Evolutionary conservation across 2,888 invertebrate genomes (phyloP).

Genomic region (Trichogramma evanescens): DNA sequence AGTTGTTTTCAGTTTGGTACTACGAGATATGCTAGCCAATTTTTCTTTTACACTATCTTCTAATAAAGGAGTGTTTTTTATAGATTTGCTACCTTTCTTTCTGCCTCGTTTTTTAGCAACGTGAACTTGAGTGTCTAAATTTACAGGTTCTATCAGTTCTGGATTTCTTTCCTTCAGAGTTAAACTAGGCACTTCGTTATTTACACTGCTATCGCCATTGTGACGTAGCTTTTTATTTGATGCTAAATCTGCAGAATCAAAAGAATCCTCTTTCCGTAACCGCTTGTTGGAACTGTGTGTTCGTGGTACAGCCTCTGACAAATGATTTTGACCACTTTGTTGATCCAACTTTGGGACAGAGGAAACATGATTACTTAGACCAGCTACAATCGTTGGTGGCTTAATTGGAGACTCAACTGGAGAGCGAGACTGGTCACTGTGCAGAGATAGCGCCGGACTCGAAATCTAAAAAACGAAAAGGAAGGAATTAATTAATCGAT

Average conservation of each 20-base stretch:
- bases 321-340: slow-evolving; percentile 39
- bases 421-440: slow-evolving; percentile 44
- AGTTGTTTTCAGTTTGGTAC: slow-evolving; percentile 67
- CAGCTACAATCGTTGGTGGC: slow-evolving; percentile 30
- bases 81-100: slow-evolving; percentile 55
- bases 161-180: slow-evolving; percentile 40
- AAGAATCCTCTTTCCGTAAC: slow-evolving; percentile 48
- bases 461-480: slow-evolving; percentile 31
- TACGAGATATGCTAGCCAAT: slow-evolving; percentile 54
- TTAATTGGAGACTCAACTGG: slow-evolving; percentile 39
- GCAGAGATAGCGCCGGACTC: slow-evolving; percentile 45
- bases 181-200: slow-evolving; percentile 48
- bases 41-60: slow-evolving; percentile 54
- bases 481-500: not conserved
- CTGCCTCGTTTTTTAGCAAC: slow-evolving; percentile 54
- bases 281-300: slow-evolving; percentile 53
- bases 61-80: slow-evolving; percentile 49
- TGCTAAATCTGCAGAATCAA: slow-evolving; percentile 23
- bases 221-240: slow-evolving; percentile 45
- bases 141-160: slow-evolving; percentile 31
- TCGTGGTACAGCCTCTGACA: slow-evolving; percentile 48
- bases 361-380: slow-evolving; percentile 32
- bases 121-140: slow-evolving; percentile 25
- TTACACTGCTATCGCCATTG: slow-evolving; percentile 48
- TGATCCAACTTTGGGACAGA: slow-evolving; percentile 22